Evolutionary conservation across 2,113 vertebrate species (phyloP), one percentile per base, ranked within the genome.

Genomic region (Parus major): DNA sequence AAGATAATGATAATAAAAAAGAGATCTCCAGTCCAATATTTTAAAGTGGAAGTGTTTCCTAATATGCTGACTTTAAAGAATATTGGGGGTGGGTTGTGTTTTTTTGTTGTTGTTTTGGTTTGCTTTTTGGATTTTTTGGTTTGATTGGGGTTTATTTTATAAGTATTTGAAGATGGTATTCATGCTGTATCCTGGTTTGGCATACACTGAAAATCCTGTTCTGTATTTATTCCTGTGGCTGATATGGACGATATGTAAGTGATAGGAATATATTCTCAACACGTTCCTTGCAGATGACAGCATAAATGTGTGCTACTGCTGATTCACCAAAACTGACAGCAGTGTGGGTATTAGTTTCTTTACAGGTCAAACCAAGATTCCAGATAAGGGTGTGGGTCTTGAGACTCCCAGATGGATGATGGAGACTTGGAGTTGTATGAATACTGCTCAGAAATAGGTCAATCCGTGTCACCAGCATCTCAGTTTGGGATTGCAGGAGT

Each of bases 231-330:
- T 75, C 33, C 31, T 33, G 11, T 72, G 24, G 19, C 65, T 77
- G 21, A 46, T 66, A 12, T 23, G 36, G 28, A 42, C 25, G 24
- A 1, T 4, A 10, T 28, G 8, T 69, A 25, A 42, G 16, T 29
- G 18, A 42, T 46, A 49, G 29, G 33, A 76, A 28, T 60, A 35
- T 63, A 15, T 86, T 72, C 33, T 31, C 85, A 66, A 7, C 16
- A 0, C 19, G 24, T 76, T 72, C 35, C 47, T 86, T 82, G n/a
- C 66, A 60, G 36, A 75, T 70, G 65, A 33, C 42, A 55, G 7
- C 0, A 0, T 28, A 49, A 72, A 16, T 0, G 0, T 35, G 39
- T 23, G 35, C 35, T 78, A 12, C 55, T 69, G 25, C 60, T 35
- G 29, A 56, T 64, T 73, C 22, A 50, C 44, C n/a, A 53, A 61